phyloP scores from a whole-genome alignment of 2,888 invertebrate species.

The Epirrita christyi region DNA sequence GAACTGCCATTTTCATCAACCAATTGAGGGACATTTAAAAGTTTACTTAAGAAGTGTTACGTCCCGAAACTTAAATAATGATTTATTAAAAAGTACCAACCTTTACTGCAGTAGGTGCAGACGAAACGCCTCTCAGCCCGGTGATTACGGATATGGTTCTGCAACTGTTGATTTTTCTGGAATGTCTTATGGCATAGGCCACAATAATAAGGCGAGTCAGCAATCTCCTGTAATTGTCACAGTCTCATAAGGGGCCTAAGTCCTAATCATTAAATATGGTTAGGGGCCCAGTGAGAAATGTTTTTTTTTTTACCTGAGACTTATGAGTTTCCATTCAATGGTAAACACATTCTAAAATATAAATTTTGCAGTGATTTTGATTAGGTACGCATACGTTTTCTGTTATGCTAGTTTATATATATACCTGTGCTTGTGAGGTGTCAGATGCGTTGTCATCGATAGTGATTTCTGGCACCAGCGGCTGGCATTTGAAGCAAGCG shows the following conservation, averaged over 20 bases:
- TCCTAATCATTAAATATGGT: not conserved
- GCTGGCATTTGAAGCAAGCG: slow-evolving; percentile 80
- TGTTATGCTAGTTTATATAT: slow-evolving; percentile 2
- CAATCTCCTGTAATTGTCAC: slow-evolving; percentile 55
- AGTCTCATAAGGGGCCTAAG: slow-evolving; percentile 7
- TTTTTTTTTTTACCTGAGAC: not conserved
- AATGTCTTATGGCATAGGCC: slow-evolving; percentile 79
- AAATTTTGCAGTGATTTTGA: too few relatives aligned
- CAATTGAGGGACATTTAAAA: too few relatives aligned
- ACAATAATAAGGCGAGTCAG: slow-evolving; percentile 65
- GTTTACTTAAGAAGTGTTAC: too few relatives aligned
- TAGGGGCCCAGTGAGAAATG: not conserved
- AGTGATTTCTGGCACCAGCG: slow-evolving; percentile 77
- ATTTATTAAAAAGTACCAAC: slow-evolving; percentile 47
- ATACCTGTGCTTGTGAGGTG: slow-evolving; percentile 44
- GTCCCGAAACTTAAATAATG: too few relatives aligned
- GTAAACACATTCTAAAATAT: too few relatives aligned
- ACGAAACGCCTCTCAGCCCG: slow-evolving; percentile 80
- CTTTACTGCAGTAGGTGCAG: slow-evolving; percentile 82
- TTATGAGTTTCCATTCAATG: too few relatives aligned
- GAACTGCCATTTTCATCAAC: too few relatives aligned
- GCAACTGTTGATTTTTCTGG: slow-evolving; percentile 75
- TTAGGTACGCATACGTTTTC: too few relatives aligned
- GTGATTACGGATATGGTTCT: slow-evolving; percentile 79
- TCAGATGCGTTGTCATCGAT: slow-evolving; percentile 61